Evolutionary conservation across 2,113 vertebrate genomes (phyloP).

Genomic region (Alethe castanea): DNA sequence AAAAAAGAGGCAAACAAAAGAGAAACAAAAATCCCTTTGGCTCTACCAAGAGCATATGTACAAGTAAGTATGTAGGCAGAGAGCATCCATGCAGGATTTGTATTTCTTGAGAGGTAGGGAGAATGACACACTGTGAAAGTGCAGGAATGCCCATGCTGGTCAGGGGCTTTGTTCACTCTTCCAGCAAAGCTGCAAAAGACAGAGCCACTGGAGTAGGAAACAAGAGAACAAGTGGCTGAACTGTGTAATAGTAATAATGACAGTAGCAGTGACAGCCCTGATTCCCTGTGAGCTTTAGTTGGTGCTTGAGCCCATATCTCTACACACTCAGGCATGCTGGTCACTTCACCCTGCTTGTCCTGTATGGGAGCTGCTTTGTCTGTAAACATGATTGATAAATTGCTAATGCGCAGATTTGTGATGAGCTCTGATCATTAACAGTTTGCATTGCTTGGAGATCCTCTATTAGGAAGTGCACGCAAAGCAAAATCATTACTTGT

Average conservation of each 20-base stretch:
- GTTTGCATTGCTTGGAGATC: constrained; percentile 7
- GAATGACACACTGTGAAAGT: not conserved
- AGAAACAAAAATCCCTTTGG: not conserved
- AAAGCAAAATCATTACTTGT: not conserved
- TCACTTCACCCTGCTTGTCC: not conserved
- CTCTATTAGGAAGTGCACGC: not conserved
- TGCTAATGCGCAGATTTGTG: not conserved
- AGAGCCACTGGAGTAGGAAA: not conserved
- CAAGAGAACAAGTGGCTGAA: not conserved
- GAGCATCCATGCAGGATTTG: not conserved
- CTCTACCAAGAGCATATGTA: not conserved
- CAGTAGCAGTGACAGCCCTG: not conserved
- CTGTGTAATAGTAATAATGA: not conserved
- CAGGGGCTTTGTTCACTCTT: not conserved
- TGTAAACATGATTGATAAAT: not conserved
- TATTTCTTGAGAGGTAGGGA: not conserved
- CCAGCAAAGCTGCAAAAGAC: not conserved
- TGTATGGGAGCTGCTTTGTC: not conserved
- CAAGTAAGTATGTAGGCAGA: not conserved
- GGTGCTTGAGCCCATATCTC: not conserved
- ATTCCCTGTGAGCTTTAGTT: not conserved
- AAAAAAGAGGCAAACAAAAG: not conserved
- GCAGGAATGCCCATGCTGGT: not conserved
- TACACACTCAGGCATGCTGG: not conserved
- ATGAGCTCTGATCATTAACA: not conserved